Conservation (phyloP, 2,797 vertebrate species). For the Antennarius maculatus region DNA sequence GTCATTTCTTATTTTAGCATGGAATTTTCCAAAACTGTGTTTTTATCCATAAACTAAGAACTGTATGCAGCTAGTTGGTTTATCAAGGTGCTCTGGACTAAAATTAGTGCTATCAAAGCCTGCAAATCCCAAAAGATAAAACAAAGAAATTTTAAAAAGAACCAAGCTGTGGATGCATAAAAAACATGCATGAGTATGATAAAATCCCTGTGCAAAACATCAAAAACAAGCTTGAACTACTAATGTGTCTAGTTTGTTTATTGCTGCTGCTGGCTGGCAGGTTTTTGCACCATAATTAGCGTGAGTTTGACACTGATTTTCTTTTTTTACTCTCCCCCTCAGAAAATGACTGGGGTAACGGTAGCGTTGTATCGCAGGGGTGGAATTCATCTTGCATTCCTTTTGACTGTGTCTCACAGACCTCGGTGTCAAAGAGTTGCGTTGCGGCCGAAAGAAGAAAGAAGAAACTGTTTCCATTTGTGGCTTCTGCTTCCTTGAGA, state of each 20-base stretch:
- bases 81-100: conserved; percentile 70
- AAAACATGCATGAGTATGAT: conserved; percentile 23
- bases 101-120: conserved; percentile 76
- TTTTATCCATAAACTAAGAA: conserved; percentile 53
- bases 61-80: conserved; percentile 50
- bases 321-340: conserved; percentile 12
- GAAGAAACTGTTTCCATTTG: conserved; percentile 46
- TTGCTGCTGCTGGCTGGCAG: conserved; percentile 44
- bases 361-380: conserved; percentile 25
- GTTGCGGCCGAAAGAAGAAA: conserved; percentile 23
- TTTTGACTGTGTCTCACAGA: conserved; percentile 53
- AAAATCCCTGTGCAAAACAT: conserved; percentile 39
- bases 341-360: conserved; percentile 34
- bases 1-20: conserved; percentile 55
- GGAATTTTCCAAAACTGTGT: conserved; percentile 58
- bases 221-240: conserved; percentile 50
- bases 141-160: conserved; percentile 26
- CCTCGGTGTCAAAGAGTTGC: conserved; percentile 36
- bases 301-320: conserved; percentile 29
- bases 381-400: conserved; percentile 58
- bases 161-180: conserved; percentile 44
- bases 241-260: conserved; percentile 47
- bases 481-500: conserved; percentile 40
- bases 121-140: conserved; percentile 51
- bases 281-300: conserved; percentile 43